phyloP scores from a whole-genome alignment of 2,113 vertebrate species.

The Herpailurus yagouaroundi region DNA sequence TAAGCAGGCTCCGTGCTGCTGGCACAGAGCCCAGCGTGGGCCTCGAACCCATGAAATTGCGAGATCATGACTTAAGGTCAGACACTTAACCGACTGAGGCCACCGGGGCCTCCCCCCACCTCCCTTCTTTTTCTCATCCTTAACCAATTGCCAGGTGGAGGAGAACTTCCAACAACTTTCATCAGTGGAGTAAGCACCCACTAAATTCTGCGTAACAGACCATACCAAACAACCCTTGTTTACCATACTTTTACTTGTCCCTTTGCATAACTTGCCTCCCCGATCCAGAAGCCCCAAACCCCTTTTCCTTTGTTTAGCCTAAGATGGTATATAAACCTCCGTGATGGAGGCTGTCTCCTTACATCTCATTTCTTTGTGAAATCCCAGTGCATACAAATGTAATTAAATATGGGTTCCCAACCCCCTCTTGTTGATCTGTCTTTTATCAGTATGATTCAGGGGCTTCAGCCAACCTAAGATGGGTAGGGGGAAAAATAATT shows the following conservation, averaged over 20 bases:
- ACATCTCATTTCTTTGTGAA: background rate
- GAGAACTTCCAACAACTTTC: background rate
- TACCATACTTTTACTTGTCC: background rate
- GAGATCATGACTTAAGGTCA: too few relatives aligned
- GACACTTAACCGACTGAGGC: too few relatives aligned
- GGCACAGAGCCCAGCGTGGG: too few relatives aligned
- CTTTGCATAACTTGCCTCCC: background rate
- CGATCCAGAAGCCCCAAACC: background rate
- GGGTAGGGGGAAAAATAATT: background rate
- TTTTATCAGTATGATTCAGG: background rate
- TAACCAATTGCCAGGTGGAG: background rate
- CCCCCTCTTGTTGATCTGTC: background rate
- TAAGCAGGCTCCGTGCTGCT: too few relatives aligned
- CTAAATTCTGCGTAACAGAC: background rate
- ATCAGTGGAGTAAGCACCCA: background rate
- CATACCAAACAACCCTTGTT: background rate
- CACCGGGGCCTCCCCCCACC: too few relatives aligned
- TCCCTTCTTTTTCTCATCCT: background rate
- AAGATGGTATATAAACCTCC: background rate
- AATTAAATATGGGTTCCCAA: background rate
- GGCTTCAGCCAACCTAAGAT: background rate
- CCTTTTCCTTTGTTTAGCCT: too few relatives aligned
- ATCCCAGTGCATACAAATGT: background rate
- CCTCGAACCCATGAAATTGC: too few relatives aligned
- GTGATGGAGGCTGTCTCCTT: background rate